A percentile compares a stretch with the other conserved stretches of the same genome.
Evolutionary conservation across 2,888 invertebrate species (phyloP).

Genomic region (Drosophila silvestris): DNA sequence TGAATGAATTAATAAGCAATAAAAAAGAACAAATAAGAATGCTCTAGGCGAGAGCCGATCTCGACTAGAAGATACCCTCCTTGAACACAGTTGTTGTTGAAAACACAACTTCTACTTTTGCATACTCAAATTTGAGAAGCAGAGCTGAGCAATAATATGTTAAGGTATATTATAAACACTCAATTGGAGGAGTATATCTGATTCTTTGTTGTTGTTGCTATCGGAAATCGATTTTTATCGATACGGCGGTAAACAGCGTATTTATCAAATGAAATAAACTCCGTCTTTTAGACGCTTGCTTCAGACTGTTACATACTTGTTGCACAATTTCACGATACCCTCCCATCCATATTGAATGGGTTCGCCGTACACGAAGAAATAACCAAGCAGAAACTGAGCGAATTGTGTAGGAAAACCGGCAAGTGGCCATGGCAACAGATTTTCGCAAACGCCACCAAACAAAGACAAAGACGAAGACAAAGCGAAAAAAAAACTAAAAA

Average conservation of each 20-base stretch:
- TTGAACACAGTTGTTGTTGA: background rate
- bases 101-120: background rate
- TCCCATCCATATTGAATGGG: background rate
- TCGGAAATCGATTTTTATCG: background rate
- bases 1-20: slow-evolving; percentile 63
- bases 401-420: slow-evolving; percentile 76
- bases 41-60: background rate
- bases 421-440: slow-evolving; percentile 64
- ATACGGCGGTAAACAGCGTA: background rate
- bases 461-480: slow-evolving; percentile 16
- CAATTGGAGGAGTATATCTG: background rate
- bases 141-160: background rate
- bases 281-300: background rate
- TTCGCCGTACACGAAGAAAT: background rate
- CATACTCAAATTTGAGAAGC: background rate
- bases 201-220: background rate
- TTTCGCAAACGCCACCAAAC: slow-evolving; percentile 62
- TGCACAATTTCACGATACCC: background rate
- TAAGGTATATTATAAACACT: background rate
- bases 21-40: slow-evolving; percentile 30
- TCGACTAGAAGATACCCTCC: background rate
- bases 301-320: background rate
- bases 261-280: background rate
- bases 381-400: slow-evolving; percentile 39
- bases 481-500: slow-evolving; percentile 8